Evolutionary conservation across 2,113 vertebrate species (phyloP).

Genomic region (Choloepus hoffmanni): DNA sequence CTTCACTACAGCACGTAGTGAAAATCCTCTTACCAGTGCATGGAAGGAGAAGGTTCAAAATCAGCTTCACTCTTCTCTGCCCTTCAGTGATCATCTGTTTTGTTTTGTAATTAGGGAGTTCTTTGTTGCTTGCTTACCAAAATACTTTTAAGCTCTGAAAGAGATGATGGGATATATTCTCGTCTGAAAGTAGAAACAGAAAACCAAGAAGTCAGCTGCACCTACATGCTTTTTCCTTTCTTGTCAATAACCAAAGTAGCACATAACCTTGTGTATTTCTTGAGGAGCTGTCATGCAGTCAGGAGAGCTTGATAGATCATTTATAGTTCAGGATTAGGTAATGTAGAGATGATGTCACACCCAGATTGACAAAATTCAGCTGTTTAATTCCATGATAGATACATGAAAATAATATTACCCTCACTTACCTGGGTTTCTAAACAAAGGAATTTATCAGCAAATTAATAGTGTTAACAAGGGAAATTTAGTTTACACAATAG

Average conservation of each 20-base stretch:
- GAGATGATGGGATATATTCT: neutral
- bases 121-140: neutral
- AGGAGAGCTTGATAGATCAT: neutral
- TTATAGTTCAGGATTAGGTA: neutral
- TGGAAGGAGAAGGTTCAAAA: neutral
- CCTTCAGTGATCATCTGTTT: neutral
- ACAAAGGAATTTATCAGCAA: conserved; percentile 14
- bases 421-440: conserved; percentile 9
- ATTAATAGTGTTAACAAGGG: neutral
- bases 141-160: neutral
- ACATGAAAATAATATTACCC: neutral
- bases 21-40: neutral
- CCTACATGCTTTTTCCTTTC: neutral
- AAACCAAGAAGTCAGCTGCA: neutral
- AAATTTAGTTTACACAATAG: neutral
- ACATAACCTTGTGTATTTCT: neutral
- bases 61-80: neutral
- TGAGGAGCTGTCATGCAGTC: neutral
- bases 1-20: neutral
- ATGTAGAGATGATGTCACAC: neutral
- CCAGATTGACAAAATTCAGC: neutral
- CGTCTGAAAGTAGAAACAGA: conserved; percentile 8
- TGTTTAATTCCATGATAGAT: neutral
- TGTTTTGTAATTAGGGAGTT: neutral
- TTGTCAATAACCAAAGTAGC: neutral